Evolutionary conservation across 2,888 invertebrate genomes (phyloP).

Genomic region (Heliconius aoede): DNA sequence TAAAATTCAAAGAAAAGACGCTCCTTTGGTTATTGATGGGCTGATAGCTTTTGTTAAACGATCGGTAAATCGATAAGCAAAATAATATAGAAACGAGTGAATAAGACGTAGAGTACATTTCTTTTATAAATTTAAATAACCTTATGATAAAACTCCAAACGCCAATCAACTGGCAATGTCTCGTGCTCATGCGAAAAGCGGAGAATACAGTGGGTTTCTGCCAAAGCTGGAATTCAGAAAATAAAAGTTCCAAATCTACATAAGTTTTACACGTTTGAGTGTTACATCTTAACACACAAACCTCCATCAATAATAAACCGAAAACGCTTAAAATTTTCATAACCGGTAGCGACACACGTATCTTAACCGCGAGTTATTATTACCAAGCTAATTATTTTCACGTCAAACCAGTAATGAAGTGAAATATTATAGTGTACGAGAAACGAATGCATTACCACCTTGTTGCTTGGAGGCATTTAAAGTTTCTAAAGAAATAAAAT

Average conservation of each 20-base stretch:
- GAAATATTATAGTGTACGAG: slow-evolving; percentile 38
- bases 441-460: slow-evolving; percentile 26
- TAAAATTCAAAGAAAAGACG: background rate
- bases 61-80: no score
- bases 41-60: background rate
- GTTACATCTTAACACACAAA: background rate
- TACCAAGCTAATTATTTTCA: slow-evolving; percentile 45
- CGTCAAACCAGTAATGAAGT: slow-evolving; percentile 44
- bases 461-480: slow-evolving; percentile 20
- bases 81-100: no score
- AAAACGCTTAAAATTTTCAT: slow-evolving; percentile 7
- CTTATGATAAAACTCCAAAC: no score
- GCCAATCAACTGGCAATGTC: no score
- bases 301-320: background rate
- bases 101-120: no score
- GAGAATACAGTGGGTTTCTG: background rate
- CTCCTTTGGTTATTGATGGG: background rate
- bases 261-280: background rate
- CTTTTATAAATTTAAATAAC: no score
- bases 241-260: background rate
- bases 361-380: slow-evolving; percentile 5
- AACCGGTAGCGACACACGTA: slow-evolving; percentile 25
- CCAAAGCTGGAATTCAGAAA: background rate
- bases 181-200: background rate
- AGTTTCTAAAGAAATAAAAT: slow-evolving; percentile 15